Percentiles rank a stretch among this genome's conserved stretches.
These are phyloP conservation scores for Plebejus melissa DNA, from an alignment of 2,888 invertebrate genomes.

Conservation along the genomic window DNA sequence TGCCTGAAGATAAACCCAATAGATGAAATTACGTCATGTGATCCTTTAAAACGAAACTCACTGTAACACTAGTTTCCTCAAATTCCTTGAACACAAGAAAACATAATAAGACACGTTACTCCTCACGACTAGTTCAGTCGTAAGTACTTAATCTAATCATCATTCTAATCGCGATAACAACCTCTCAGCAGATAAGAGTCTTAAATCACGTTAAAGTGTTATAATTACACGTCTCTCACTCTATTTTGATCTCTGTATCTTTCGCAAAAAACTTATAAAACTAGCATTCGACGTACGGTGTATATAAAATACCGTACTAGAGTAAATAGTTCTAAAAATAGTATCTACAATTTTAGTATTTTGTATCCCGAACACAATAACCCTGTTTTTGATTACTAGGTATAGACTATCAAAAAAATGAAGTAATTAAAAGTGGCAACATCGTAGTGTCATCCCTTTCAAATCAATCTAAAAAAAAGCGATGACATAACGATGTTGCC, in stretches of 20 bases:
- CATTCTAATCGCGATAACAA: constrained; percentile 21
- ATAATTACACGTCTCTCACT: background rate
- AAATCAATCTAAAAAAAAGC: too few species aligned
- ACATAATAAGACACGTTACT: constrained; percentile 17
- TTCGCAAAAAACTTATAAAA: background rate
- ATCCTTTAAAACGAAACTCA: background rate
- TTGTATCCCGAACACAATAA: background rate
- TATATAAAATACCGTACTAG: background rate
- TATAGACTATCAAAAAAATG: too few species aligned
- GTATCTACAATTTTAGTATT: background rate
- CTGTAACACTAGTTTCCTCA: background rate
- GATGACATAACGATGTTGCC: too few species aligned
- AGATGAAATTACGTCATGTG: background rate
- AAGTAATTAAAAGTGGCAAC: too few species aligned
- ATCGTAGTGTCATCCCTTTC: too few species aligned
- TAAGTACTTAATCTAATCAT: constrained; percentile 24
- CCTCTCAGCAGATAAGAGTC: constrained; percentile 14
- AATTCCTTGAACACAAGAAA: constrained; percentile 12
- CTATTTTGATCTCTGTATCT: background rate
- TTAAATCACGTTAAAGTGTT: constrained; percentile 23
- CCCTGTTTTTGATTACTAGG: background rate
- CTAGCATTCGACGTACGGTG: background rate
- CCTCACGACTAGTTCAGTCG: constrained; percentile 1
- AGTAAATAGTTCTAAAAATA: constrained; percentile 2
- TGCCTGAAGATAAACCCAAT: background rate